Percentiles rank a stretch among this genome's conserved stretches.
Conservation (phyloP, 2,888 invertebrate genomes). For the Silvanus unidentatus region DNA sequence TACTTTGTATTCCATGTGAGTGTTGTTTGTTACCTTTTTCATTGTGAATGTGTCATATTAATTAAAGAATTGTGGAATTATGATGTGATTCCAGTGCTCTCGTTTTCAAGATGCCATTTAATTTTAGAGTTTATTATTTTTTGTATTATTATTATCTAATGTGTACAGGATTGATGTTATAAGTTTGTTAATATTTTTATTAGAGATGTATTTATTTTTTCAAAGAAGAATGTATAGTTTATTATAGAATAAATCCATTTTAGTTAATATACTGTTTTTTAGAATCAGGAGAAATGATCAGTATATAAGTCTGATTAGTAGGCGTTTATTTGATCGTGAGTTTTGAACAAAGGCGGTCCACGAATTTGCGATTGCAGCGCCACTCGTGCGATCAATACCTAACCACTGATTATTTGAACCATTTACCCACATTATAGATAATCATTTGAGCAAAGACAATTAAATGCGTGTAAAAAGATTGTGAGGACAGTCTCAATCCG, state of each 20-base stretch:
- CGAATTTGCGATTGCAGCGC: too few species aligned
- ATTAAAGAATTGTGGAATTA: background rate
- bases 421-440: too few species aligned
- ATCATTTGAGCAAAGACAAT: slow-evolving; percentile 18
- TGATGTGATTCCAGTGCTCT: too few species aligned
- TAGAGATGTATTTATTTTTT: slow-evolving; percentile 12
- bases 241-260: too few species aligned
- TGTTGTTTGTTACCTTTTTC: slow-evolving; percentile 12
- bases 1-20: slow-evolving; percentile 13
- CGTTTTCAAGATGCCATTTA: slow-evolving; percentile 12
- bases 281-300: too few species aligned
- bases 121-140: slow-evolving; percentile 16
- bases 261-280: too few species aligned
- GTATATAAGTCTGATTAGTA: too few species aligned
- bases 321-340: too few species aligned
- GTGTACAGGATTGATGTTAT: slow-evolving; percentile 1
- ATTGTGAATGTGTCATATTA: slow-evolving; percentile 19
- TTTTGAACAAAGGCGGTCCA: too few species aligned
- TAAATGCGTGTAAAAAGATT: slow-evolving; percentile 10
- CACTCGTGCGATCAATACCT: too few species aligned
- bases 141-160: slow-evolving; percentile 4
- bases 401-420: too few species aligned
- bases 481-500: slow-evolving; percentile 30
- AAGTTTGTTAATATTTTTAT: slow-evolving; percentile 8
- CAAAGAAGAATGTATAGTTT: too few species aligned